A percentile compares a stretch with the other conserved stretches of the same genome.
These are phyloP conservation scores for Lamprologus speciosus DNA, from an alignment of 2,113 vertebrate species.

Conservation along the genomic window DNA sequence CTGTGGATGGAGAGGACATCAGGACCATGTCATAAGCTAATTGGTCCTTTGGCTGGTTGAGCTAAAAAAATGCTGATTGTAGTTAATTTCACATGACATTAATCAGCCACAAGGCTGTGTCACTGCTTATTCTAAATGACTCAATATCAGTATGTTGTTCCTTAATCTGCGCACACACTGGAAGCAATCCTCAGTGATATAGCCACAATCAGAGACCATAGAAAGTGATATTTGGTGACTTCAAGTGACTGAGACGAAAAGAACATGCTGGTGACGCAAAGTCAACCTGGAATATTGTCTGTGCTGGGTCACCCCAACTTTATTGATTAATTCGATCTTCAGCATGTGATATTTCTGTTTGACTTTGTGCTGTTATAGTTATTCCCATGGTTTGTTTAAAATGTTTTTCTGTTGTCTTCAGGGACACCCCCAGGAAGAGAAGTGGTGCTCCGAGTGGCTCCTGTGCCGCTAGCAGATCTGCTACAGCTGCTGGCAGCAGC, in stretches of 20 bases:
- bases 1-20: neutral
- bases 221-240: neutral
- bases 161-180: neutral
- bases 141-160: neutral
- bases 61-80: neutral
- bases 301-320: neutral
- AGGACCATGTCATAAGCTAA: neutral
- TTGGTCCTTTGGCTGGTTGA: neutral
- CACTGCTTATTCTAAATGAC: neutral
- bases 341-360: neutral
- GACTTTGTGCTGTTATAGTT: neutral
- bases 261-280: neutral
- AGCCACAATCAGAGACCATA: neutral
- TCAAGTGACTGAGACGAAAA: neutral
- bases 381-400: neutral
- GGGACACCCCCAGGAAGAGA: conserved; percentile 86
- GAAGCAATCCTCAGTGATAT: neutral
- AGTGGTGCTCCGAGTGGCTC: conserved; percentile 57
- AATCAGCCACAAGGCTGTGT: neutral
- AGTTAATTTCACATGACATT: neutral
- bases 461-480: conserved; percentile 57
- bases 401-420: conserved; percentile 48
- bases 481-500: conserved; percentile 52
- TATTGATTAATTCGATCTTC: neutral
- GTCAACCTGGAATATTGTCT: neutral